These are phyloP conservation scores for Brachyalestes nurse DNA, from an alignment of 2,797 vertebrate species.

Conservation along the genomic window DNA sequence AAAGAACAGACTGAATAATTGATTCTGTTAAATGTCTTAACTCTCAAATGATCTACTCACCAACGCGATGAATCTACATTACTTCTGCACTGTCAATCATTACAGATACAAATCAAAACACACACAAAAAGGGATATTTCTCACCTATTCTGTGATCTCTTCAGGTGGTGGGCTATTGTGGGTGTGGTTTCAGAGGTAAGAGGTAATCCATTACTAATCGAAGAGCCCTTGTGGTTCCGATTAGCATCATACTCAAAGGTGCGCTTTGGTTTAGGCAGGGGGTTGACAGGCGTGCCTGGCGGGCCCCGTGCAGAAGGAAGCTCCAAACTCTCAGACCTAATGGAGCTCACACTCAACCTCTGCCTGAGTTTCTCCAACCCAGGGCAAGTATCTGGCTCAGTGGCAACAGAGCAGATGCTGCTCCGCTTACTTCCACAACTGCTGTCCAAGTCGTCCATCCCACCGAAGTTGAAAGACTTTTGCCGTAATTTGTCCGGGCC, in stretches of 20 bases:
- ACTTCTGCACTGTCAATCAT: conserved; percentile 5
- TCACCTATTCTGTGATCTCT: conserved; percentile 90
- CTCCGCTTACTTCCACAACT: conserved; percentile 81
- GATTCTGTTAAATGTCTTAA: background rate
- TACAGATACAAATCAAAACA: background rate
- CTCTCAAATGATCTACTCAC: too few relatives aligned
- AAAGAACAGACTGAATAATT: conserved; percentile 50
- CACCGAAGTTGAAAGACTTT: conserved; percentile 81
- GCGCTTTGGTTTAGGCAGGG: conserved; percentile 97
- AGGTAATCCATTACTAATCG: conserved; percentile 90
- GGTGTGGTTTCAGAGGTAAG: conserved; percentile 85
- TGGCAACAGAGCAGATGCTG: conserved; percentile 78
- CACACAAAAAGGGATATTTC: conserved; percentile 24
- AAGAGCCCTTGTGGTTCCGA: conserved; percentile 82
- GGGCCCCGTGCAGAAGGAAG: conserved; percentile 72
- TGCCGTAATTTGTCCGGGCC: conserved; percentile 86
- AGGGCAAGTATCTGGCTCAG: conserved; percentile 80
- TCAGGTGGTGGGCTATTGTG: conserved; percentile 79
- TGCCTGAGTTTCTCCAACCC: conserved; percentile 83
- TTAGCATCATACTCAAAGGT: conserved; percentile 99
- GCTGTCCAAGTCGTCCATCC: conserved; percentile 81
- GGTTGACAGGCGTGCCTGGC: conserved; percentile 84
- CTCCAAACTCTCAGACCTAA: conserved; percentile 77
- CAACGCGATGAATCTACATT: too few relatives aligned
- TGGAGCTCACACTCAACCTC: conserved; percentile 76